Evolutionary conservation across 2,888 invertebrate species (phyloP), one percentile per base, ranked within the genome.

Genomic region (Crocallis elinguaria): DNA sequence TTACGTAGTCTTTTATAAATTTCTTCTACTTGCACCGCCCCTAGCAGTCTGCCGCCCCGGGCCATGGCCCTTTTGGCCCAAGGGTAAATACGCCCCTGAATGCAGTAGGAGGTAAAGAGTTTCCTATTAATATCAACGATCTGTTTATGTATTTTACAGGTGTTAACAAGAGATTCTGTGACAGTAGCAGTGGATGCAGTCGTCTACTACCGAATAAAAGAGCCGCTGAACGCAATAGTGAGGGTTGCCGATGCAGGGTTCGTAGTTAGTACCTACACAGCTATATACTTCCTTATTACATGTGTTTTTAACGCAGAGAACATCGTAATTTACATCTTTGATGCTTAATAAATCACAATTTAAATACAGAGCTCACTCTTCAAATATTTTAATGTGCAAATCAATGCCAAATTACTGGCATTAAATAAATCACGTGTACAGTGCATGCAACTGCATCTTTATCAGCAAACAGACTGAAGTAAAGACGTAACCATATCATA

Each of bases 181-280:
- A 98, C 98, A 0, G 98, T 98, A 0, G 96, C 96, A 0, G 98
- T 98, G 1, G 98, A 98, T 75, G 98, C 98, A 0, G 96, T 96
- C 0, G 96, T 96, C 29, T 96, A 96, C 81, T 96, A 96, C 78
- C 93, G 95, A 60, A 95, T 96, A 57, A 95, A 95, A 70, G 95
- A 96, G 76, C 96, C 96, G 0, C 78, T 96, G 9, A 95, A 94
- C 74, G 96, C 96, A 0, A 94, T 96, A 6, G 93, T 95, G 38
- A 93, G 92, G 78, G 95, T 96, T 3, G 94, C 94, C 36, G 95
- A 96, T 81, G 64, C 64, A 45, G 64, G 64, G 64, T 64, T 42
- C 37, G 64, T 57, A 55, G 39, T 39, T 36, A 51, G 38, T 51
- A 43, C 21, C 17, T 25, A 41, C 16, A 11, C 21, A 14, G 0